phyloP scores from a whole-genome alignment of 1,140 invertebrate species.

The Cydia splendana region DNA sequence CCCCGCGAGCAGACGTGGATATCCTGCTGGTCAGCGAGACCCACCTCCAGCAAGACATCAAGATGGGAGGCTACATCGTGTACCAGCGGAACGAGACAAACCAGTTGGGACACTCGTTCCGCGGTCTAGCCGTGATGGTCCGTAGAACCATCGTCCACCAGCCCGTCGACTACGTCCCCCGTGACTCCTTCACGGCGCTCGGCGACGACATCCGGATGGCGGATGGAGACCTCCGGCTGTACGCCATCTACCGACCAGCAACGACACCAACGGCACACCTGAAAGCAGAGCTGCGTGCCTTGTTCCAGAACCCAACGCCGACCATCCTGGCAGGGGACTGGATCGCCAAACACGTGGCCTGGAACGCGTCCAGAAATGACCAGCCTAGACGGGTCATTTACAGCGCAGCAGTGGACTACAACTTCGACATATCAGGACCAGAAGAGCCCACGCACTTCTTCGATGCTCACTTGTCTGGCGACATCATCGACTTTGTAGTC shows the following conservation, averaged over 20 bases:
- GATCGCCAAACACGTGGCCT: slow-evolving; percentile 1
- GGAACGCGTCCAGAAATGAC: neutral
- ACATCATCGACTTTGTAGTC: slow-evolving; percentile 28
- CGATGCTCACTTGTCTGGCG: neutral
- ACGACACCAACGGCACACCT: fast-evolving
- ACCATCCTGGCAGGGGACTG: slow-evolving; percentile 22
- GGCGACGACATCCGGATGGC: neutral
- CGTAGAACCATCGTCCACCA: slow-evolving; percentile 16
- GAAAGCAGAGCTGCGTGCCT: neutral
- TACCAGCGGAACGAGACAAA: slow-evolving; percentile 9
- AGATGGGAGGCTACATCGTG: neutral
- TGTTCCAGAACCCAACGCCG: neutral
- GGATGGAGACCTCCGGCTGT: neutral
- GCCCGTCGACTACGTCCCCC: neutral
- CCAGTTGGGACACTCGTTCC: neutral
- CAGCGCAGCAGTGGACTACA: neutral
- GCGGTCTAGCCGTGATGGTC: neutral
- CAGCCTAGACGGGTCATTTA: neutral
- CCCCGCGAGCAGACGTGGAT: slow-evolving; percentile 24
- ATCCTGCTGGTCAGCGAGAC: slow-evolving; percentile 27
- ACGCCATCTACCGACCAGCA: neutral
- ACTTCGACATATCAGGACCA: neutral
- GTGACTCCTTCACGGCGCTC: neutral
- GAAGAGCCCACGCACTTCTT: neutral
- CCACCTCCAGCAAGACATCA: neutral